Base-by-base conservation (phyloP, 2,888 invertebrate species). In the Agriopis leucophaearia region DNA sequence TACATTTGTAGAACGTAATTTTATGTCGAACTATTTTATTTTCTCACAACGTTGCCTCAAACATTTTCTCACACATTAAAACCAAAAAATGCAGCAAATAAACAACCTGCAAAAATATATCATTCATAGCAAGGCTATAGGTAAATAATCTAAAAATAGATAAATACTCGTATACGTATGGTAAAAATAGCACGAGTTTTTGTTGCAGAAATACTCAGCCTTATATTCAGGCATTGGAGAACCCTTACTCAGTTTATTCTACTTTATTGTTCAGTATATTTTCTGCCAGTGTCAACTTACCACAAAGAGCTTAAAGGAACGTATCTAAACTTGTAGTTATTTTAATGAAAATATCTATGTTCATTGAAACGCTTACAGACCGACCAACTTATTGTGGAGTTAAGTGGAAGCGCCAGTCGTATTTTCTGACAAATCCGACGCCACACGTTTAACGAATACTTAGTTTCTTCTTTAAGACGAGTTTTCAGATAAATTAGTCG, bases 231-330 rank as follows among this genome's bases (percentile, higher is more conserved):
- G 7, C 18, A 12, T 45, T 45, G 45, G 35, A 44, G 35, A 42
- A 44, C 13, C 36, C 36, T 40, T n/a, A 18, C 12, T 27, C n/a
- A 44, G 44, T 35, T 47, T 57, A 38, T 47, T 47, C 12, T 16
- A 44, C 10, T 35, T 15, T 47, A 47, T 57, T 47, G 45, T 47
- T 57, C 45, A 9, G 27, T 45, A 10, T 57, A 47, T 57, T 57
- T n/a, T 47, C 15, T 36, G 57, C 36, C 27, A 44, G 57, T 61
- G 44, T 61, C 52, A 45, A 61, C 44, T 36, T 42, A 45, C 52
- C 42, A 12, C 15, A 52, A 60, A 60, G 52, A 45, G 52, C 42
- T 52, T 36, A 45, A 61, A 52, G 52, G 36, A 52, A 52, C 16
- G 35, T 60, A 44, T 44, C 6, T 8, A 52, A 58, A 58, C 15